Evolutionary conservation across 2,797 vertebrate genomes (phyloP), one percentile per base, ranked within the genome.

Genomic region (Tokudaia tokunoshimensis): DNA sequence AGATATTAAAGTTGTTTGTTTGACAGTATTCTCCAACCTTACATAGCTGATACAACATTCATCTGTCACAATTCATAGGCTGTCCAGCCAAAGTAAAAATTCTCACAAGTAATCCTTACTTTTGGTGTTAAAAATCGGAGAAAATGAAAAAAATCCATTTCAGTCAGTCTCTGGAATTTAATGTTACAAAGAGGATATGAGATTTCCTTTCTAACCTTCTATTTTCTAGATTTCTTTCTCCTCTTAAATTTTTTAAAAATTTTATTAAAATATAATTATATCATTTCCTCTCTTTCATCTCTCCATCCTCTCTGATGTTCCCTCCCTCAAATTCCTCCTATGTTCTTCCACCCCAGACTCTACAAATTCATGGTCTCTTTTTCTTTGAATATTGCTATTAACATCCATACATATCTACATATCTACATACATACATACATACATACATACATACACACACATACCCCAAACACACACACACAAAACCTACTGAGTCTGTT

Each of bases 201-300:
- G 6, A 94, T 61, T 95, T 88, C 52, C 65, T 63, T 92, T 86
- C 63, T 17, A 86, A 24, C 89, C 22, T 92, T 75, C 5, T 59
- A 9, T 89, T 76, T 97, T 87, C 57, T 34, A 67, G 41, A 83
- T 89, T 59, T 44, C 26, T 88, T 88, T 88, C 63, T 67, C 44
- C 19, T 70, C 44, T 85, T 85, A n/a, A 50, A 67, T 67, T 67
- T 67, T 50, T 67, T 34, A 67, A 65, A 65, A 85, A n/a, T 52
- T 70, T 52, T 86, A 70, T 86, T 52, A 86, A 70, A 84, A 84
- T 63, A 63, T 84, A 83, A 84, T 84, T 31, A 86, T 52, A 24
- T 84, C 44, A 65, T 86, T 67, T 67, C 63, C 83, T 86, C 63
- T 85, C 19, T 47, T 52, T n/a, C 7, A 52, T 85, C 63, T 85